Base-by-base conservation (phyloP, 2,797 vertebrate genomes). In the Kryptolebias ocellatus region DNA sequence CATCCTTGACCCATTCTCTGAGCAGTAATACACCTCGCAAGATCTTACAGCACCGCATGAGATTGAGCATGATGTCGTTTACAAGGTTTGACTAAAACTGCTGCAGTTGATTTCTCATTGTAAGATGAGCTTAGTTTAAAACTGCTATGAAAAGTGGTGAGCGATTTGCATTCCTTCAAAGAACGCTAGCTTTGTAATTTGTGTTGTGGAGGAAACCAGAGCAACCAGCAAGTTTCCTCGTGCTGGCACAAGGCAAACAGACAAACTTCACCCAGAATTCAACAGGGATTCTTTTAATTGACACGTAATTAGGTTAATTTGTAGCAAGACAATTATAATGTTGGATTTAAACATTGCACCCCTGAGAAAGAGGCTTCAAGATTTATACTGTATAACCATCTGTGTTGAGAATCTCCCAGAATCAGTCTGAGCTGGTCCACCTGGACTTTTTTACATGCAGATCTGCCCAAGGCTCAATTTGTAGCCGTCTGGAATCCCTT, bases 401-500 rank as follows among this genome's bases (percentile, higher is more conserved):
- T 54, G 42, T 67, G 44, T 51, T 44, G 34, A 71, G 51, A 45
- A 67, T 47, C 58, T 39, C 2, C 51, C 65, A 49, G 55, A 79
- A 61, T 78, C 61, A 74, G 66, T 56, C 60, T 72, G 31, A 51
- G 37, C 11, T 39, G 14, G 14, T 68, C 59, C 53, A 74, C 53
- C 68, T 62, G 64, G 69, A 66, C 45, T 34, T 18, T 64, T 79
- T 83, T 18, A 29, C 60, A 24, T 76, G 73, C 58, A 72, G 57
- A 52, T 50, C 46, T 18, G 70, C 72, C 81, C 53, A 1, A 65
- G 62, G 73, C 75, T 70, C 18, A 65, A 62, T 59, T 72, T 76
- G 66, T 73, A 60, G 53, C 73, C 60, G 39, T 56, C 34, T 67
- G 34, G 57, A 77, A 65, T 71, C 29, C 49, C 60, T 83, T 80